Evolutionary conservation across 2,797 vertebrate genomes (phyloP).

Genomic region (Neosilurus hyrtlii): DNA sequence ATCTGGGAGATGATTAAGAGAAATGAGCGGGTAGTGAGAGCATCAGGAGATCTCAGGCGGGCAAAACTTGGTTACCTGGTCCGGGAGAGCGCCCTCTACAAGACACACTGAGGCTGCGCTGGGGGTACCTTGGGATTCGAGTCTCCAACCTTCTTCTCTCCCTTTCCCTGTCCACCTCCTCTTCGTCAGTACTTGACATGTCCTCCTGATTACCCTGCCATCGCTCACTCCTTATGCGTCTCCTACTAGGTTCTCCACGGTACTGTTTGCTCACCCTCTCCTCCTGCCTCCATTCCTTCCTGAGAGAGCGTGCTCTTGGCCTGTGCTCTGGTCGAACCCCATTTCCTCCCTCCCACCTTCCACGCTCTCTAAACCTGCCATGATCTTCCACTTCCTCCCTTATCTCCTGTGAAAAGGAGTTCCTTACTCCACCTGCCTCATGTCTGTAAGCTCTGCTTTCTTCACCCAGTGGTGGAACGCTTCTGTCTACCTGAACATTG

Average conservation of each 20-base stretch:
- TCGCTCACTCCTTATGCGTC: conserved; percentile 55
- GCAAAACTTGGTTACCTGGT: conserved; percentile 70
- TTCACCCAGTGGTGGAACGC: conserved; percentile 26
- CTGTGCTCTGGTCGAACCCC: conserved; percentile 17
- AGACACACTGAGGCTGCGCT: conserved; percentile 65
- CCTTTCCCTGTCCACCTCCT: conserved; percentile 52
- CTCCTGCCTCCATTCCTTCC: conserved; percentile 36
- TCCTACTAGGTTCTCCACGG: conserved; percentile 43
- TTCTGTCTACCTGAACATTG: conserved; percentile 62
- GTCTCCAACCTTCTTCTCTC: conserved; percentile 57
- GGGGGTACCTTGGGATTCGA: conserved; percentile 52
- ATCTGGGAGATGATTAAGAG: conserved; percentile 39
- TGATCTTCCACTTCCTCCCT: conserved; percentile 51
- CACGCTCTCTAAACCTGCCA: conserved; percentile 38
- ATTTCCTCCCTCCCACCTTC: conserved; percentile 43
- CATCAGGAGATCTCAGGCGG: conserved; percentile 40
- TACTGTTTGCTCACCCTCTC: conserved; percentile 34
- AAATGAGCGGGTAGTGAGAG: conserved; percentile 38
- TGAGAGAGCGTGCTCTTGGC: conserved; percentile 13
- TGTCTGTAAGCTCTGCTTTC: conserved; percentile 44
- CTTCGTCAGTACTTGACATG: conserved; percentile 64
- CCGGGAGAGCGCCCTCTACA: conserved; percentile 57
- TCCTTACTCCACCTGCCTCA: conserved; percentile 51
- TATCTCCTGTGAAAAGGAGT: conserved; percentile 34
- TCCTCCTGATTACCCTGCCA: conserved; percentile 50